phyloP scores from a whole-genome alignment of 2,113 vertebrate species.

The Pampusana beccarii region DNA sequence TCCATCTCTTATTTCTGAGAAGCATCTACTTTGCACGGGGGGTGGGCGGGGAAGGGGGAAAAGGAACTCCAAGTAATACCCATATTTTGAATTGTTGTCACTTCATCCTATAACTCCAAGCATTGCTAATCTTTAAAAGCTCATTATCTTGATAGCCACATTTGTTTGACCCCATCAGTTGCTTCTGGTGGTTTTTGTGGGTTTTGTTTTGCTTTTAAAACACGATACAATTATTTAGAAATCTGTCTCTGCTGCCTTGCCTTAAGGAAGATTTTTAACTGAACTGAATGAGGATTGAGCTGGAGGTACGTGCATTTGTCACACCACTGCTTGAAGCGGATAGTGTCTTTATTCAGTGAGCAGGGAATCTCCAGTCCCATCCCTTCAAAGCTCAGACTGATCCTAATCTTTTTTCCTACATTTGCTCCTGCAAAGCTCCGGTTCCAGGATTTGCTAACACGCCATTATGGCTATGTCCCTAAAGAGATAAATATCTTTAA shows the following conservation, averaged over 20 bases:
- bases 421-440: neutral
- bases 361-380: neutral
- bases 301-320: neutral
- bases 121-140: neutral
- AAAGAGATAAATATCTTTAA: neutral
- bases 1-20: neutral
- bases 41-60: rapidly evolving
- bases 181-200: neutral
- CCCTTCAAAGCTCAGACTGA: neutral
- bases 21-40: neutral
- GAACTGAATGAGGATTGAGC: neutral
- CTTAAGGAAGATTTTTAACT: neutral
- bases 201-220: neutral
- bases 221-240: neutral
- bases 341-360: neutral
- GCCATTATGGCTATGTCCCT: neutral
- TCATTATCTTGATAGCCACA: neutral
- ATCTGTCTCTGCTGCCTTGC: neutral
- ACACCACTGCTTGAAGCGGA: neutral
- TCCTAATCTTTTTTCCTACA: neutral
- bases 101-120: neutral
- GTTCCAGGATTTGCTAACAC: neutral
- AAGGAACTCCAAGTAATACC: neutral
- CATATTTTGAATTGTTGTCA: neutral
- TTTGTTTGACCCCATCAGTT: neutral